phyloP scores from a whole-genome alignment of 2,888 invertebrate species.

The Hypercompe scribonia region DNA sequence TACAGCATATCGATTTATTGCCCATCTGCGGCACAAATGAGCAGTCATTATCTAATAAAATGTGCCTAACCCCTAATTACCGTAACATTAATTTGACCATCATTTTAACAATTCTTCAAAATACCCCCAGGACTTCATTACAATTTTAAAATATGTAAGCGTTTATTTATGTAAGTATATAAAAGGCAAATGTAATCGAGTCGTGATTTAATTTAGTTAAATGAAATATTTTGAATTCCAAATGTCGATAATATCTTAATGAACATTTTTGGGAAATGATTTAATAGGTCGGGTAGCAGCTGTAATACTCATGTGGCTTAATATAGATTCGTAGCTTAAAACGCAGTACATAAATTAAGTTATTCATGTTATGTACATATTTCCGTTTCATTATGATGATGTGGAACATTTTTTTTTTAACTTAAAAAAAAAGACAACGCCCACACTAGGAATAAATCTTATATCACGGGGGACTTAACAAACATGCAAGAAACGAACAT shows the following conservation, averaged over 20 bases:
- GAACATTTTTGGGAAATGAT: conserved; percentile 20
- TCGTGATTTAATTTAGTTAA: conserved; percentile 24
- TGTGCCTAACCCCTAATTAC: conserved; percentile 65
- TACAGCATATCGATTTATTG: conserved; percentile 61
- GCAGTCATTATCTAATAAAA: conserved; percentile 65
- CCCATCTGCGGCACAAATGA: conserved; percentile 54
- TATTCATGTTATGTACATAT: neutral
- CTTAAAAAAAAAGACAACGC: too few relatives aligned
- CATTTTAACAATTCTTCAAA: conserved; percentile 60
- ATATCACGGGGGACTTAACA: too few relatives aligned
- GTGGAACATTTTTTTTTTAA: neutral
- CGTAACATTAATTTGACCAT: conserved; percentile 63
- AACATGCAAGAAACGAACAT: too few relatives aligned
- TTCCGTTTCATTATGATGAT: neutral
- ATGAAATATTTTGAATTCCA: conserved; percentile 22
- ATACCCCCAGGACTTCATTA: conserved; percentile 60
- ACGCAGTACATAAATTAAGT: neutral
- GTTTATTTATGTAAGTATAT: conserved; percentile 38
- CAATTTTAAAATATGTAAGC: conserved; percentile 58
- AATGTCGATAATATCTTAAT: conserved; percentile 35
- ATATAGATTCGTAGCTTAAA: neutral
- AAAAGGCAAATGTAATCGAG: conserved; percentile 24
- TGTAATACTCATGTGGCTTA: neutral
- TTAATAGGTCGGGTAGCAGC: conserved; percentile 21
- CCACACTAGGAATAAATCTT: too few relatives aligned